These are phyloP conservation scores for Dicaeum eximium DNA, from an alignment of 2,113 vertebrate species.

Conservation along the genomic window DNA sequence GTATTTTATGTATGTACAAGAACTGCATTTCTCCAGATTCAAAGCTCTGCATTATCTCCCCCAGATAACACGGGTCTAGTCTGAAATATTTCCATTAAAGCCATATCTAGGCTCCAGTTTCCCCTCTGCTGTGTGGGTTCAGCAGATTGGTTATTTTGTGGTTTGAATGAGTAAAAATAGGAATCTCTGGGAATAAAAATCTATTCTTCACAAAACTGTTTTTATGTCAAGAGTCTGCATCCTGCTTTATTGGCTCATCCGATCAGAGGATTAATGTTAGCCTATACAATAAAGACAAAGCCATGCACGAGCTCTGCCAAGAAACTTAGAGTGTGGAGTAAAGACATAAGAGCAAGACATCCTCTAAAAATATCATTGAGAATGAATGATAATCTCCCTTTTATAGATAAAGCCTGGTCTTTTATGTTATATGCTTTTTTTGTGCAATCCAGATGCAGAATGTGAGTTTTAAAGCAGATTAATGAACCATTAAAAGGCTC, in stretches of 20 bases:
- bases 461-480: constrained; percentile 72
- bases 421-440: constrained; percentile 41
- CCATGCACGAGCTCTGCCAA: constrained; percentile 11
- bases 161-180: not conserved
- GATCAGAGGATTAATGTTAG: constrained; percentile 26
- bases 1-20: not conserved
- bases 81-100: not conserved
- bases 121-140: not conserved
- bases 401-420: constrained; percentile 60
- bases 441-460: constrained; percentile 54
- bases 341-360: constrained; percentile 45
- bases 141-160: not conserved
- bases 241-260: not conserved
- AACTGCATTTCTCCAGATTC: not conserved
- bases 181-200: not conserved
- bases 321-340: not conserved
- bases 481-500: constrained; percentile 70
- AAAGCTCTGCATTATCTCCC: not conserved
- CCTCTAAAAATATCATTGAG: constrained; percentile 54
- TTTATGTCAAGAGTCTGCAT: not conserved
- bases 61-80: not conserved
- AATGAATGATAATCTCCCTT: constrained; percentile 58
- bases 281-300: constrained; percentile 39
- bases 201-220: not conserved
- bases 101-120: not conserved